These are phyloP conservation scores for Australoheros facetus DNA, from an alignment of 2,797 vertebrate species.

Conservation along the genomic window DNA sequence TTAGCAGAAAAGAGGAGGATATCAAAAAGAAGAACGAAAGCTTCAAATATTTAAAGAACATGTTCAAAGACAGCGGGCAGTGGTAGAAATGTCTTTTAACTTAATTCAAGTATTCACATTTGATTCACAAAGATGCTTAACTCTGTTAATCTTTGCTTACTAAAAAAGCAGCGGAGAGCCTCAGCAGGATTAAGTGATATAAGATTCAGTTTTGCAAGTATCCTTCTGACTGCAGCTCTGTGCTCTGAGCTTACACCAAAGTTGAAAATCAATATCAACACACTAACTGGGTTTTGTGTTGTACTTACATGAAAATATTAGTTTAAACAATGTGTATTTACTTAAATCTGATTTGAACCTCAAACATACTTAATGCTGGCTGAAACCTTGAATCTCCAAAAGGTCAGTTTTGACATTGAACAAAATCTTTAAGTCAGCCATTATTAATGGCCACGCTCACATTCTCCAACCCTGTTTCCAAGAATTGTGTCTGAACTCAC, in stretches of 20 bases:
- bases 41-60: conserved; percentile 47
- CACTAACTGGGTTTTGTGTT: not conserved
- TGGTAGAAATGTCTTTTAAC: conserved; percentile 31
- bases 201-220: conserved; percentile 30
- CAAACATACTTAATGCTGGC: not conserved
- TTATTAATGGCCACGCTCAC: not conserved
- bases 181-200: conserved; percentile 14
- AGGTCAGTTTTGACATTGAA: not conserved
- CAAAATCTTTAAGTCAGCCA: not conserved
- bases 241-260: conserved; percentile 1
- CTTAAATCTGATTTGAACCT: not conserved
- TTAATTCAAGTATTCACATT: conserved; percentile 43
- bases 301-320: not conserved
- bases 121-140: conserved; percentile 39
- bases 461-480: not conserved
- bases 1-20: conserved; percentile 15
- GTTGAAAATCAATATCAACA: conserved; percentile 1
- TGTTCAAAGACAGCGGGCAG: conserved; percentile 35
- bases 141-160: conserved; percentile 39
- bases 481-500: not conserved
- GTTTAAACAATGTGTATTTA: not conserved
- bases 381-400: not conserved
- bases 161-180: conserved; percentile 12
- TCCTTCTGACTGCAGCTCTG: conserved; percentile 25
- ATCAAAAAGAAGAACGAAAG: conserved; percentile 34